Conservation (phyloP, 2,113 vertebrate species). For the Aplodontia rufa region DNA sequence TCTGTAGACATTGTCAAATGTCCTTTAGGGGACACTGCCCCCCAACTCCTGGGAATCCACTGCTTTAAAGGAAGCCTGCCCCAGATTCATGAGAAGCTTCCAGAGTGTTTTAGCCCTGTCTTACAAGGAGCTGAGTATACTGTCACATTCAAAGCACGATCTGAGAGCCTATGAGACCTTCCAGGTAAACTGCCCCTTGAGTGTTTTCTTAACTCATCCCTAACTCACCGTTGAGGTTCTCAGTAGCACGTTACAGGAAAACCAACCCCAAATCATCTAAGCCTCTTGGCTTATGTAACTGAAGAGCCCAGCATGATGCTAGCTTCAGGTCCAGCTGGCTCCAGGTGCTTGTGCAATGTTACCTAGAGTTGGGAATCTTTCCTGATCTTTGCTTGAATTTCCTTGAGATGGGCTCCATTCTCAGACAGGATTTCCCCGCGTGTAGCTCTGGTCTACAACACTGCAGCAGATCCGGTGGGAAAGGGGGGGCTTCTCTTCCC, state of each 20-base stretch:
- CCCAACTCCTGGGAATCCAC: accelerated
- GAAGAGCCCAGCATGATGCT: not conserved
- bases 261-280: not conserved
- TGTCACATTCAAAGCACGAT: not conserved
- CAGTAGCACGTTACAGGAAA: not conserved
- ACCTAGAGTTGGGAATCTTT: not conserved
- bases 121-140: not conserved
- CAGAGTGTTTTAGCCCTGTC: not conserved
- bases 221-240: not conserved
- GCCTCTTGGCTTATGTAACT: not conserved
- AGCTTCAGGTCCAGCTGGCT: conserved; percentile 34
- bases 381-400: not conserved
- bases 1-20: not conserved
- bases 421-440: not conserved
- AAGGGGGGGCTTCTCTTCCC: not conserved
- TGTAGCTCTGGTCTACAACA: not conserved
- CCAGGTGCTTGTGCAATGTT: conserved; percentile 4
- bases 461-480: not conserved
- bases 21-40: not conserved
- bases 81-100: not conserved
- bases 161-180: not conserved
- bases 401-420: not conserved
- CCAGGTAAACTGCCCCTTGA: not conserved
- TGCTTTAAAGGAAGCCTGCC: not conserved
- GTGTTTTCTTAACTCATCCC: not conserved